These are phyloP conservation scores for Apomyelois bistriatella DNA, from an alignment of 2,888 invertebrate genomes.

Conservation along the genomic window DNA sequence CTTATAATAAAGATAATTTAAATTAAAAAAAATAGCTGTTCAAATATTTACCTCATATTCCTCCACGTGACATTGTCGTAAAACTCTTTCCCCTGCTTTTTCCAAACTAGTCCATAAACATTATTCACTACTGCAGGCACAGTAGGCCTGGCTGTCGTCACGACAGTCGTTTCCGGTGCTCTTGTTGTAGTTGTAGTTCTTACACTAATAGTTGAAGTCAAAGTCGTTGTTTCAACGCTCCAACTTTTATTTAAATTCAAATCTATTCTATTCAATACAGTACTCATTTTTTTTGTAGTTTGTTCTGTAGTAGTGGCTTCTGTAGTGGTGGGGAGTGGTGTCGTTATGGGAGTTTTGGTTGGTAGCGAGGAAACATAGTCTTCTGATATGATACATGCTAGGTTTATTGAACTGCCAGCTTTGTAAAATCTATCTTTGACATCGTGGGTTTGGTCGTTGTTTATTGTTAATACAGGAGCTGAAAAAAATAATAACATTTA, in stretches of 20 bases:
- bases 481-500: constrained; percentile 29
- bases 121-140: constrained; percentile 57
- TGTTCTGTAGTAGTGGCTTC: constrained; percentile 58
- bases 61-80: constrained; percentile 63
- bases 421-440: constrained; percentile 86
- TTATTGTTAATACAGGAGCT: constrained; percentile 86
- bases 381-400: constrained; percentile 80
- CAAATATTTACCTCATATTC: constrained; percentile 64
- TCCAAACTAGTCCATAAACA: constrained; percentile 69
- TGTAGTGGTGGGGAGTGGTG: constrained; percentile 42
- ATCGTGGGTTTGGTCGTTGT: constrained; percentile 85
- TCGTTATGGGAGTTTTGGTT: constrained; percentile 46
- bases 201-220: constrained; percentile 67
- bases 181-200: constrained; percentile 57
- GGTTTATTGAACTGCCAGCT: constrained; percentile 86
- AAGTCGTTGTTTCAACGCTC: constrained; percentile 72
- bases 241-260: constrained; percentile 75
- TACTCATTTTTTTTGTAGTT: constrained; percentile 65
- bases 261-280: constrained; percentile 72
- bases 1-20: background rate
- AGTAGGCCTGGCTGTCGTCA: constrained; percentile 45
- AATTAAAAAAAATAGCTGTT: background rate
- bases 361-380: constrained; percentile 53
- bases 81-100: constrained; percentile 69
- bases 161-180: constrained; percentile 46